These are phyloP conservation scores for Tetragonula clypearis DNA, from an alignment of 1,140 invertebrate species.

Conservation along the genomic window DNA sequence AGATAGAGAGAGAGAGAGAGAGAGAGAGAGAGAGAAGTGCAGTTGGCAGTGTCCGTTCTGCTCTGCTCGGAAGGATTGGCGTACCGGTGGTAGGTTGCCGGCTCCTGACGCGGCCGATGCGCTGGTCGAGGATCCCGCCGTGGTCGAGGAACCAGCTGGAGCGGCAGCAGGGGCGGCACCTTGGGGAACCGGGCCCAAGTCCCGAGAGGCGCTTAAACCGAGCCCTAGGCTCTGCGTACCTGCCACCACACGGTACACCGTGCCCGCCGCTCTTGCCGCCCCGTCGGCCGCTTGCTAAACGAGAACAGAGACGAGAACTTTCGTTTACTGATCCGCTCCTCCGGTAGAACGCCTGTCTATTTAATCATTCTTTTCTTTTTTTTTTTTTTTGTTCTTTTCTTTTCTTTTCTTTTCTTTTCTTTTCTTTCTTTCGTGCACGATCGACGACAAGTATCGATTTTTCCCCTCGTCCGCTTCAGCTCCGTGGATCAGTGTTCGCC, in stretches of 20 bases:
- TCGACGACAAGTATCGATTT: not conserved
- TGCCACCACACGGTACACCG: conserved; percentile 88
- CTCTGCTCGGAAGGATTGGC: conserved; percentile 79
- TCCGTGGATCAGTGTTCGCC: not conserved
- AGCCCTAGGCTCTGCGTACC: conserved; percentile 89
- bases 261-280: conserved; percentile 88
- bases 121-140: conserved; percentile 78
- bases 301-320: conserved; percentile 74
- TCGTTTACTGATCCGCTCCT: conserved; percentile 61
- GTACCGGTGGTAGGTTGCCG: conserved; percentile 80
- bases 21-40: conserved; percentile 43
- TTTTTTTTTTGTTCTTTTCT: no score
- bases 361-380: not conserved
- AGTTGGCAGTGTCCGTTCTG: conserved; percentile 66
- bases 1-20: no score
- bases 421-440: not conserved
- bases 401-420: not conserved
- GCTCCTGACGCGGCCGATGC: conserved; percentile 77
- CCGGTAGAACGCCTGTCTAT: conserved; percentile 26
- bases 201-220: conserved; percentile 85
- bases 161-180: conserved; percentile 81
- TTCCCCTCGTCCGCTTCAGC: not conserved
- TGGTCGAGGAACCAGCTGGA: conserved; percentile 65
- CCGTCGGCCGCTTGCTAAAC: conserved; percentile 88
- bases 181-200: conserved; percentile 81